Base-by-base conservation (phyloP, 2,113 vertebrate genomes). In the Pagrus major region DNA sequence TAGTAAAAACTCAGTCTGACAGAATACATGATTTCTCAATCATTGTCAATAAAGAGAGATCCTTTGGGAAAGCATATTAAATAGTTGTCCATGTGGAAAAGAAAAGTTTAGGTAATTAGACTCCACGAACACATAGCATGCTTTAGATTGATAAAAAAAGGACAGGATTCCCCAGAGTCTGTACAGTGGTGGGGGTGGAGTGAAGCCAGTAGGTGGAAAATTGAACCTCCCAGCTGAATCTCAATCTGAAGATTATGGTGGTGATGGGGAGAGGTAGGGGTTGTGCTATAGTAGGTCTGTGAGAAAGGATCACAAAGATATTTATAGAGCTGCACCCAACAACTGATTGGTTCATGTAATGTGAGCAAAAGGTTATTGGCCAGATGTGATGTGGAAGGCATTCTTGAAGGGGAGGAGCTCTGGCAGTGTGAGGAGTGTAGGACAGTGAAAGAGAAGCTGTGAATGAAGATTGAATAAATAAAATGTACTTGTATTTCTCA, bases 171-270 rank as follows among this genome's bases (percentile, higher is more conserved):
- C 33, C 27, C 0, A 9, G 65, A 49, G 49, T 67, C 37, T 66
- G 0, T 14, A 9, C 20, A 18, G 39, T 10, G 49, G 31, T n/a
- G 21, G 42, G 7, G 44, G 37, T 51, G 65, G 66, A 12, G 27
- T 33, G n/a, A 52, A 71, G 31, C 52, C 58, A 71, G 71, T 5
- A 1, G 69, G 64, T 84, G 65, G 29, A 37, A 59, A 82, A 78
- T 25, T 47, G 47, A 71, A 68, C n/a, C 61, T 51, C 49, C 64
- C 41, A 39, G 56, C 49, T 59, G 77, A 80, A 69, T 83, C 42
- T 49, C 35, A 79, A 49, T 64, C 20, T 25, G 37, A 71, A 49
- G 55, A 71, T 66, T 31, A 58, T n/a, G 9, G 18, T 18, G 58
- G 9, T 20, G 31, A 21, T 9, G 35, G 1, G 6, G 5, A 29